Percentiles rank a stretch among this genome's conserved stretches.
phyloP scores from a whole-genome alignment of 2,113 vertebrate genomes.

The Tragelaphus scriptus region DNA sequence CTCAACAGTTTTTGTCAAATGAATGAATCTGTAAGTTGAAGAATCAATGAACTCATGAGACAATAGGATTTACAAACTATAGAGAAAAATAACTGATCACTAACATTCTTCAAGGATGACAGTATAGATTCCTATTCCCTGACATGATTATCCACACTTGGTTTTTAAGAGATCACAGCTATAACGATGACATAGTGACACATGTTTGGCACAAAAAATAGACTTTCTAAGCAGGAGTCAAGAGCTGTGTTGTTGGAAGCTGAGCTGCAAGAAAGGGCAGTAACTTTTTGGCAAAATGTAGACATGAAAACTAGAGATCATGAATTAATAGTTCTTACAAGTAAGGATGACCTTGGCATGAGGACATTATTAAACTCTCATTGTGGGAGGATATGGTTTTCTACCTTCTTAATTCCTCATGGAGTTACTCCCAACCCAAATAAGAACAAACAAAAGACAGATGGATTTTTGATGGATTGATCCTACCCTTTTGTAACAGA shows the following conservation, averaged over 20 bases:
- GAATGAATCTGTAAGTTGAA: neutral
- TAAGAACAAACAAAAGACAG: conserved; percentile 4
- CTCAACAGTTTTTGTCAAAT: neutral
- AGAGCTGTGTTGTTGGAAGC: conserved; percentile 10
- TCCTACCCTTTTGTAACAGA: neutral
- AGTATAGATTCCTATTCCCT: neutral
- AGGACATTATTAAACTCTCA: neutral
- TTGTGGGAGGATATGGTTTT: neutral
- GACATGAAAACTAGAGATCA: conserved; percentile 56
- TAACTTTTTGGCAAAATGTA: conserved; percentile 51
- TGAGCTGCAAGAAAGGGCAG: neutral
- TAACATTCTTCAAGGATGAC: neutral
- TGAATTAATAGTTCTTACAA: conserved; percentile 53
- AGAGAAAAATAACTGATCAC: neutral
- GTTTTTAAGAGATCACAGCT: conserved; percentile 6
- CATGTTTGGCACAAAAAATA: conserved; percentile 46
- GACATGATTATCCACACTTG: neutral
- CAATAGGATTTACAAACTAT: neutral
- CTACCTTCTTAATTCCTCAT: neutral
- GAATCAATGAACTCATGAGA: neutral
- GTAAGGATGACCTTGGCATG: conserved; percentile 35
- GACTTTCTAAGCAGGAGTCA: conserved; percentile 32
- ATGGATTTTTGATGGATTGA: neutral
- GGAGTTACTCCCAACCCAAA: neutral
- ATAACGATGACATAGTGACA: conserved; percentile 46